These are phyloP conservation scores for Bilobella aurantiaca DNA, from an alignment of 1,140 invertebrate species.

Conservation along the genomic window DNA sequence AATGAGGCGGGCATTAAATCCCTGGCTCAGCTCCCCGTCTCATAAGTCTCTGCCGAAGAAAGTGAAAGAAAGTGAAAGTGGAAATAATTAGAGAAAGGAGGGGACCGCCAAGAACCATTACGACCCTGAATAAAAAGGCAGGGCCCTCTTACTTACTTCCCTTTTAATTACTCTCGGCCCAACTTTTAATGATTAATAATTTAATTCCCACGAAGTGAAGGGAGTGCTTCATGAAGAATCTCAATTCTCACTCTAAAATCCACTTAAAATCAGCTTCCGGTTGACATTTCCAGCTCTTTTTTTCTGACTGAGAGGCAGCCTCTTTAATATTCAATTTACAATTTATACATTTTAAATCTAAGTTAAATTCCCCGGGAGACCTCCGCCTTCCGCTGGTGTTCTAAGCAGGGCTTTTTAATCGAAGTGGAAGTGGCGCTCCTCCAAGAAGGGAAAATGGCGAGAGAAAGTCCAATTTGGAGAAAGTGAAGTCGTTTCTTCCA, in stretches of 20 bases:
- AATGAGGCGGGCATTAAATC: too few relatives aligned
- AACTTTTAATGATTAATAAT: conserved; percentile 28
- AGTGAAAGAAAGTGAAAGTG: background rate
- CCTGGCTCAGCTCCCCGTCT: background rate
- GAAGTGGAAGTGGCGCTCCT: background rate
- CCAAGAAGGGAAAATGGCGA: background rate
- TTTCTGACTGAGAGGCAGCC: too few relatives aligned
- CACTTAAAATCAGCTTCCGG: too few relatives aligned
- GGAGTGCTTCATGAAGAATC: background rate
- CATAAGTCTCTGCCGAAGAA: background rate
- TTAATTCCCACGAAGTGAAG: background rate
- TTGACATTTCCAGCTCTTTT: too few relatives aligned
- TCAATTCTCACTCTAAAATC: too few relatives aligned
- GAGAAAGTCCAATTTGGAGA: background rate
- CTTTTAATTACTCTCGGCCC: conserved; percentile 22
- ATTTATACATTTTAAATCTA: too few relatives aligned
- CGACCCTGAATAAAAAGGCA: background rate
- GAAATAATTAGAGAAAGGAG: background rate
- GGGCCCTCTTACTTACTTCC: background rate
- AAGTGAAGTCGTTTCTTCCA: conserved; percentile 7
- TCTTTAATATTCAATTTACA: too few relatives aligned
- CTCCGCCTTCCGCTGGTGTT: too few relatives aligned
- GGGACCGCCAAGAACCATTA: background rate
- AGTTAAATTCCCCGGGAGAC: too few relatives aligned
- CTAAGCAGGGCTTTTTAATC: background rate